Percentiles rank a stretch among this genome's conserved stretches.
These are phyloP conservation scores for Betta splendens DNA, from an alignment of 2,797 vertebrate species.

Conservation along the genomic window DNA sequence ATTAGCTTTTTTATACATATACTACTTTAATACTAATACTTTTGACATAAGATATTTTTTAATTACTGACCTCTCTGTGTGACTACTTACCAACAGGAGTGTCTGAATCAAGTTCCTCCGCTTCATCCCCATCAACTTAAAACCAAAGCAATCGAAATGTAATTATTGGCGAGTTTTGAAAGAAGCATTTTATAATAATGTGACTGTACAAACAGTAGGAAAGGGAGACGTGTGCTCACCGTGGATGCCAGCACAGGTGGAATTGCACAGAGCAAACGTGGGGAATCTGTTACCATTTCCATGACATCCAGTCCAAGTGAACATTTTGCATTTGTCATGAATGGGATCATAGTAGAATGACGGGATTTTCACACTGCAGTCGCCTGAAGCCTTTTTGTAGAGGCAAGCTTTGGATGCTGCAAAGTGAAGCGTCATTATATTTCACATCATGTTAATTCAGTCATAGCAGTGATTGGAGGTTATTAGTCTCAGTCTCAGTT, in stretches of 20 bases:
- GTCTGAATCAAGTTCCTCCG: slow-evolving; percentile 69
- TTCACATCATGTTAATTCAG: not conserved
- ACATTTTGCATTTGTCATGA: slow-evolving; percentile 64
- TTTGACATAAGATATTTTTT: too few relatives aligned
- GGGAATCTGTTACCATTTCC: slow-evolving; percentile 81
- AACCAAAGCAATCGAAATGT: slow-evolving; percentile 18
- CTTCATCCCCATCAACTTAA: slow-evolving; percentile 44
- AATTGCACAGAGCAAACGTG: slow-evolving; percentile 48
- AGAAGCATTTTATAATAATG: not conserved
- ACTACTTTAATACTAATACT: too few relatives aligned
- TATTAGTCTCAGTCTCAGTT: not conserved
- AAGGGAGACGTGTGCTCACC: slow-evolving; percentile 49
- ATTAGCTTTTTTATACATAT: too few relatives aligned
- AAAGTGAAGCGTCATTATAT: slow-evolving; percentile 15
- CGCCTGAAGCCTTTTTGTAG: slow-evolving; percentile 38
- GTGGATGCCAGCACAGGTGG: slow-evolving; percentile 71
- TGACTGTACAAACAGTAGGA: not conserved
- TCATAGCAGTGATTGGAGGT: not conserved
- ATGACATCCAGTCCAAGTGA: slow-evolving; percentile 64
- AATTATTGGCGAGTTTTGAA: not conserved
- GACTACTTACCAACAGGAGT: slow-evolving; percentile 75
- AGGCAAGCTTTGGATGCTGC: slow-evolving; percentile 49
- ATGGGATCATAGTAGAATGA: slow-evolving; percentile 71
- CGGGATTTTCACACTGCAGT: slow-evolving; percentile 25
- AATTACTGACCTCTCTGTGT: slow-evolving; percentile 3